A percentile compares a stretch with the other conserved stretches of the same genome.
These are phyloP conservation scores for Amphiura filiformis DNA, from an alignment of 35 echinoderm and acorn worm species.

Conservation along the genomic window DNA sequence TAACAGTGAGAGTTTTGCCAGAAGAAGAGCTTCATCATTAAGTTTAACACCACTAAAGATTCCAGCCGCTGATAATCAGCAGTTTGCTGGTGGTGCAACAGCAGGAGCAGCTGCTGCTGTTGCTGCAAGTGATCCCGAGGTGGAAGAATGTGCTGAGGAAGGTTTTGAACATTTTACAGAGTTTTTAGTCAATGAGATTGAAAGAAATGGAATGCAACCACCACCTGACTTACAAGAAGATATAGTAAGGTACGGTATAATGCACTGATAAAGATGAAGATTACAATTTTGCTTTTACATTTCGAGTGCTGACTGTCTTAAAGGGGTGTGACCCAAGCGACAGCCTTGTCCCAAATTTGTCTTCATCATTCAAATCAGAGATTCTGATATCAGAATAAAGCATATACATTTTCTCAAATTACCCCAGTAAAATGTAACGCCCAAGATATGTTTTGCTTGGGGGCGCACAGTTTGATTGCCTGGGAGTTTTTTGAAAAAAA, in stretches of 20 bases:
- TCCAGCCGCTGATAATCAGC: neutral
- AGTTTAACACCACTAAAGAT: neutral
- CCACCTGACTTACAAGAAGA: neutral
- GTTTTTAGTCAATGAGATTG: neutral
- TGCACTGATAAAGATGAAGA: neutral
- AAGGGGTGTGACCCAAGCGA: too few relatives aligned
- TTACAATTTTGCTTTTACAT: neutral
- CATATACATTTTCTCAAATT: too few relatives aligned
- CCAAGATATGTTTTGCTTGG: too few relatives aligned
- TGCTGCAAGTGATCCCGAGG: neutral
- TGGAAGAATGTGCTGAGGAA: neutral
- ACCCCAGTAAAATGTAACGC: too few relatives aligned
- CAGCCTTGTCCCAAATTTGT: too few relatives aligned
- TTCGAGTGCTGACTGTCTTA: too few relatives aligned
- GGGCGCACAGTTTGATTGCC: too few relatives aligned
- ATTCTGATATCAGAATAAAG: too few relatives aligned
- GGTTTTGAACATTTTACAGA: neutral
- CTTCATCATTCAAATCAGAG: too few relatives aligned
- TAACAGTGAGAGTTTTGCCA: neutral
- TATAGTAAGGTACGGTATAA: neutral
- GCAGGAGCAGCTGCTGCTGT: neutral
- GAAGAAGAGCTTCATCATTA: neutral
- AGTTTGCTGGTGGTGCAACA: too few relatives aligned
- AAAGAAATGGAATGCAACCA: neutral
- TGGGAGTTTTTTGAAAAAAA: too few relatives aligned